A percentile compares a stretch with the other conserved stretches of the same genome.
These are phyloP conservation scores for Trematomus bernacchii DNA, from an alignment of 2,797 vertebrate species.

Conservation along the genomic window DNA sequence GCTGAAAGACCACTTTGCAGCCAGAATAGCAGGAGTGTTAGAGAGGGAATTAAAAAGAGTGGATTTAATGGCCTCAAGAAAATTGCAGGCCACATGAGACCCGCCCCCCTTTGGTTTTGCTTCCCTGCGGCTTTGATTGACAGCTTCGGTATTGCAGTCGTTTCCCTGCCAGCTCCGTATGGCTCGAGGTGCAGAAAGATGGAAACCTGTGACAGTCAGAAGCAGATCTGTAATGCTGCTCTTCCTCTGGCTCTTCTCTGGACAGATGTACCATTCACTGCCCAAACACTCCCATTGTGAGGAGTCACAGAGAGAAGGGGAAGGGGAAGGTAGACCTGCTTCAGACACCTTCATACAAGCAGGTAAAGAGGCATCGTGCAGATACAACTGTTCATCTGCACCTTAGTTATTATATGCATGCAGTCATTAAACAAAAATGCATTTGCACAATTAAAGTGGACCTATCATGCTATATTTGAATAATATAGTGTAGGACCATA, in stretches of 20 bases:
- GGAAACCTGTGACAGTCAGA: conserved; percentile 37
- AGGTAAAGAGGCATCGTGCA: not conserved
- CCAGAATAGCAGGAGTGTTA: conserved; percentile 70
- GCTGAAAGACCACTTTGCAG: conserved; percentile 59
- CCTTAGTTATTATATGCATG: too few relatives aligned
- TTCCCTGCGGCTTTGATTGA: conserved; percentile 84
- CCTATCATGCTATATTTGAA: too few relatives aligned
- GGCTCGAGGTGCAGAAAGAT: conserved; percentile 38
- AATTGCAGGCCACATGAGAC: conserved; percentile 82
- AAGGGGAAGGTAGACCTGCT: conserved; percentile 12
- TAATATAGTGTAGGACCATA: too few relatives aligned
- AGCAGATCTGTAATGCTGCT: conserved; percentile 3
- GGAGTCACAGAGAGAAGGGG: conserved; percentile 14
- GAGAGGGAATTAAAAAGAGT: conserved; percentile 83
- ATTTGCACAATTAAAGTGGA: too few relatives aligned
- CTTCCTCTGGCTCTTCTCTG: conserved; percentile 51
- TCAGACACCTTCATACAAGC: not conserved
- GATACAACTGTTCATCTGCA: too few relatives aligned
- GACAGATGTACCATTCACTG: conserved; percentile 58
- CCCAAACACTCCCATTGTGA: conserved; percentile 39
- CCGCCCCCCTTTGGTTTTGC: conserved; percentile 63
- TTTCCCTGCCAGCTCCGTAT: conserved; percentile 64
- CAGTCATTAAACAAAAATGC: too few relatives aligned
- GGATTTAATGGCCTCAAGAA: conserved; percentile 81
- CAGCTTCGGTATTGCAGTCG: conserved; percentile 74